phyloP scores from a whole-genome alignment of 2,888 invertebrate genomes.

The Apomyelois bistriatella region DNA sequence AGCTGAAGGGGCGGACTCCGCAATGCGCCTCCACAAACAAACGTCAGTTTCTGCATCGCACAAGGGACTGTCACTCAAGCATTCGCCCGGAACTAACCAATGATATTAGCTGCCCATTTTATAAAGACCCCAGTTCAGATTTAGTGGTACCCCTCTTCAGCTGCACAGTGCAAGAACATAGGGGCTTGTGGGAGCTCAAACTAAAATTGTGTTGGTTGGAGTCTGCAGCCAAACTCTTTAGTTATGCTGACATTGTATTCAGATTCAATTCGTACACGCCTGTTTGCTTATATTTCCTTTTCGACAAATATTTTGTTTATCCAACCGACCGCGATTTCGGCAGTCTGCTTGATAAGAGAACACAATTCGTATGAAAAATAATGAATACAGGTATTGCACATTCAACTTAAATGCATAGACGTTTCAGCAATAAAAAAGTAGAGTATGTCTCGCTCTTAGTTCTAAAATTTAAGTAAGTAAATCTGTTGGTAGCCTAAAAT shows the following conservation, averaged over 20 bases:
- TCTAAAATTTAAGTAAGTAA: no score
- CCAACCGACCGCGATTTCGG: neutral
- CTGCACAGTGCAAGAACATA: conserved; percentile 24
- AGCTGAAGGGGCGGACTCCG: conserved; percentile 20
- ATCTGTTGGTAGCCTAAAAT: no score
- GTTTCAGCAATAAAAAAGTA: no score
- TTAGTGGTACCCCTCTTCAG: conserved; percentile 29
- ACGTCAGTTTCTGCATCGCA: conserved; percentile 56
- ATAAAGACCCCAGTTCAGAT: conserved; percentile 38
- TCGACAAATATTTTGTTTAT: conserved; percentile 19
- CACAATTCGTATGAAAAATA: neutral
- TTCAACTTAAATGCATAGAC: no score
- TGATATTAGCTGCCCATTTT: conserved; percentile 58
- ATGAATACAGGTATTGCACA: no score
- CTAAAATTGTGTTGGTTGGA: conserved; percentile 37
- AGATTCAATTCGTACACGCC: conserved; percentile 54
- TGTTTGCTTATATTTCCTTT: conserved; percentile 48
- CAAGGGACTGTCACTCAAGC: conserved; percentile 73
- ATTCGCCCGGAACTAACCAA: conserved; percentile 62
- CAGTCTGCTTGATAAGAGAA: neutral
- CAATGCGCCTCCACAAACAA: conserved; percentile 57
- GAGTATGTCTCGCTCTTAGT: no score
- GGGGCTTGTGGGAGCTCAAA: conserved; percentile 30
- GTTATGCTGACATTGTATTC: conserved; percentile 64
- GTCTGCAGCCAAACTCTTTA: conserved; percentile 59